Evolutionary conservation across 2,888 invertebrate genomes (phyloP).

Genomic region (Sphaerophoria rueppellii): DNA sequence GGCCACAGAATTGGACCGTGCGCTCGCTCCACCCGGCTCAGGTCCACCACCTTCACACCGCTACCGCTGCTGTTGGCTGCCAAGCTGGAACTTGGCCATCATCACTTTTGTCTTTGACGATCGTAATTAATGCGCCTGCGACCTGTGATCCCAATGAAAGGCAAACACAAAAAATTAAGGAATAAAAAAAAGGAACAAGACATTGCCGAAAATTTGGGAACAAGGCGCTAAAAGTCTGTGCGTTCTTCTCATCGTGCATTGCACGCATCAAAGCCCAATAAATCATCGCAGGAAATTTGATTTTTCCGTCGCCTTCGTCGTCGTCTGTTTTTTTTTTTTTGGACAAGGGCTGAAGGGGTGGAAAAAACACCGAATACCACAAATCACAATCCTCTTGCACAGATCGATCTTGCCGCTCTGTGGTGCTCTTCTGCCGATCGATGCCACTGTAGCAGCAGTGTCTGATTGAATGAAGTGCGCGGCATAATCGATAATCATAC

Average conservation of each 20-base stretch:
- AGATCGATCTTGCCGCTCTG: slow-evolving; percentile 69
- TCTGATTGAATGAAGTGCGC: slow-evolving; percentile 74
- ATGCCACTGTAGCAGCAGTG: slow-evolving; percentile 58
- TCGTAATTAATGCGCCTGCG: slow-evolving; percentile 69
- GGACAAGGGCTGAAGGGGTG: background rate
- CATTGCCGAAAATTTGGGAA: slow-evolving; percentile 45
- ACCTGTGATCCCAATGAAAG: slow-evolving; percentile 37
- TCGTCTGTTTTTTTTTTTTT: background rate
- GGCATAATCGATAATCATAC: slow-evolving; percentile 74
- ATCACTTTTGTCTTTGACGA: slow-evolving; percentile 70
- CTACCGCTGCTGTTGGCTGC: slow-evolving; percentile 46
- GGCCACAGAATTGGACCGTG: slow-evolving; percentile 74
- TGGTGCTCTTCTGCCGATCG: slow-evolving; percentile 32
- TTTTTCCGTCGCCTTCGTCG: slow-evolving; percentile 41
- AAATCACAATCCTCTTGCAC: slow-evolving; percentile 74
- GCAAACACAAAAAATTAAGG: background rate
- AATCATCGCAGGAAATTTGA: slow-evolving; percentile 73
- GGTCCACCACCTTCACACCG: slow-evolving; percentile 49
- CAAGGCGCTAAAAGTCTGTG: slow-evolving; percentile 61
- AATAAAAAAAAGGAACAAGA: slow-evolving; percentile 19
- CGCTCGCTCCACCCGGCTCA: slow-evolving; percentile 53
- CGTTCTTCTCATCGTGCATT: slow-evolving; percentile 40
- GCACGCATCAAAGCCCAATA: slow-evolving; percentile 73
- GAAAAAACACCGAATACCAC: slow-evolving; percentile 67
- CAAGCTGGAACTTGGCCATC: slow-evolving; percentile 55